These are phyloP conservation scores for Dipodomys merriami DNA, from an alignment of 2,113 vertebrate species.

Conservation along the genomic window DNA sequence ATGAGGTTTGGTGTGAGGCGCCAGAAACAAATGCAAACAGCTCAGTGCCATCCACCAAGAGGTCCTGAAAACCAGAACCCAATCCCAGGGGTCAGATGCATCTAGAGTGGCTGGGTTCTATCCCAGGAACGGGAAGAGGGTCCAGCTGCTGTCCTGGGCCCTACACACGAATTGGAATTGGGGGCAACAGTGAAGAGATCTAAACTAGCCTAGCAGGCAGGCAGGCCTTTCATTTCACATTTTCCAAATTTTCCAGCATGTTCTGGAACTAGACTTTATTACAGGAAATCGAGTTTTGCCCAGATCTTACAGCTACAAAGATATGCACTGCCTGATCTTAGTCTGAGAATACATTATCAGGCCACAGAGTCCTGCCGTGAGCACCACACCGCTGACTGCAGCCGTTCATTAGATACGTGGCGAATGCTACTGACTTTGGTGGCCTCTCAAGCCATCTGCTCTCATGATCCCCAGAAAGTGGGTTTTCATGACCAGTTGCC, in stretches of 20 bases:
- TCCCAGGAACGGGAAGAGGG: no score
- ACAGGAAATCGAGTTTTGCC: neutral
- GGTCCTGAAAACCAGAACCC: neutral
- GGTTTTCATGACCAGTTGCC: conserved; percentile 7
- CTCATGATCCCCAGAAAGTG: neutral
- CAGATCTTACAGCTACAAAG: neutral
- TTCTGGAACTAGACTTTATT: neutral
- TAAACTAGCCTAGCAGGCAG: rapidly evolving
- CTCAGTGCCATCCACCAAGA: no score
- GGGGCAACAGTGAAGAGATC: neutral
- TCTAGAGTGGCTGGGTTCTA: neutral
- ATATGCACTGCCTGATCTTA: neutral
- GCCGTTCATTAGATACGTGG: neutral
- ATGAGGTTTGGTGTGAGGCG: no score
- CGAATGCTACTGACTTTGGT: neutral
- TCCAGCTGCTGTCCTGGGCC: no score
- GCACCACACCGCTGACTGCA: neutral
- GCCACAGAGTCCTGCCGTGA: neutral
- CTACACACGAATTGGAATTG: neutral
- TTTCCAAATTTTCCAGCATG: no score
- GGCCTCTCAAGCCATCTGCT: conserved; percentile 19
- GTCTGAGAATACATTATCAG: neutral
- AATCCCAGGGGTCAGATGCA: neutral
- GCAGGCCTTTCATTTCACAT: rapidly evolving
- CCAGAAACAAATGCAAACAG: no score